phyloP scores from a whole-genome alignment of 2,113 vertebrate species.

The Sinocyclocheilus grahami region DNA sequence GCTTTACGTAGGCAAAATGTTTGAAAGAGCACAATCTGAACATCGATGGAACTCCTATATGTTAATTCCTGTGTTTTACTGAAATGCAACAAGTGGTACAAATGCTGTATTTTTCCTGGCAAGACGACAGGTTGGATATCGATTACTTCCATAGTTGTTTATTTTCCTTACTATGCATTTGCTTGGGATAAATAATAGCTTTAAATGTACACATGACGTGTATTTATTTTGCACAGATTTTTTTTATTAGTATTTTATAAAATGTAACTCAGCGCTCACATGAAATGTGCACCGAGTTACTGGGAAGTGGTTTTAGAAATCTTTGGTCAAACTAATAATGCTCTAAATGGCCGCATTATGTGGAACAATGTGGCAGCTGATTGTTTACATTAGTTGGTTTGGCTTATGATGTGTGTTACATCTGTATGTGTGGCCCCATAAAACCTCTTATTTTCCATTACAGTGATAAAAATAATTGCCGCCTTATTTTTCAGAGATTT shows the following conservation, averaged over 20 bases:
- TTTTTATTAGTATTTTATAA: conserved; percentile 44
- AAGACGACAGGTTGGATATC: background rate
- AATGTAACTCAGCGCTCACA: conserved; percentile 37
- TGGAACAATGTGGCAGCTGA: conserved; percentile 15
- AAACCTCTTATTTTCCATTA: conserved; percentile 34
- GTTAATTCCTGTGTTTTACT: background rate
- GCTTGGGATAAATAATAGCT: conserved; percentile 44
- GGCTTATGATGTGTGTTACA: conserved; percentile 38
- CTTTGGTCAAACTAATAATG: conserved; percentile 34
- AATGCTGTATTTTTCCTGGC: conserved; percentile 25
- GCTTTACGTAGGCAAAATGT: background rate
- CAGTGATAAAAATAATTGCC: conserved; percentile 24
- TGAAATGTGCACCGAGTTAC: conserved; percentile 14
- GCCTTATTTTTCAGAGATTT: conserved; percentile 25
- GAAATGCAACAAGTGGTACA: conserved; percentile 36
- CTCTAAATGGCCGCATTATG: conserved; percentile 38
- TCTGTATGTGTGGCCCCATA: conserved; percentile 48
- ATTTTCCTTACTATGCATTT: conserved; percentile 40
- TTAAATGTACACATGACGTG: conserved; percentile 54
- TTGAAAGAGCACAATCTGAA: conserved; percentile 22
- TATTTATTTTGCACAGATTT: conserved; percentile 32
- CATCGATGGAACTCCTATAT: conserved; percentile 6
- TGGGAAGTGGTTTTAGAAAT: conserved; percentile 17
- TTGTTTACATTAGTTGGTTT: conserved; percentile 23
- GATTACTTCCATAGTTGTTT: conserved; percentile 31